These are phyloP conservation scores for Tragulus kanchil DNA, from an alignment of 2,113 vertebrate genomes.

Conservation along the genomic window DNA sequence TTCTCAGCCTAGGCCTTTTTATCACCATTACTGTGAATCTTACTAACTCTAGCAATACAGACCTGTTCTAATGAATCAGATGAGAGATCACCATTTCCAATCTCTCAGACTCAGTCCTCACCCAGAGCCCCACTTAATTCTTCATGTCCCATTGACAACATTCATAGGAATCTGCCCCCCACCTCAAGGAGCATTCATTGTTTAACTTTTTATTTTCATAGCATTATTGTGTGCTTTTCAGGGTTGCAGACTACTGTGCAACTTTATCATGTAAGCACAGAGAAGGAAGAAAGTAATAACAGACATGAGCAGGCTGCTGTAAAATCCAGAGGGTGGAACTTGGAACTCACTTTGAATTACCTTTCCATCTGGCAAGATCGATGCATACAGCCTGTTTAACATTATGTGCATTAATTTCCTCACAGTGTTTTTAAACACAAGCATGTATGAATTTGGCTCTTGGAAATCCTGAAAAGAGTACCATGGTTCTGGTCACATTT, in stretches of 20 bases:
- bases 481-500: background rate
- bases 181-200: conserved; percentile 57
- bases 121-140: background rate
- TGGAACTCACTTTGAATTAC: conserved; percentile 70
- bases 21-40: background rate
- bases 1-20: background rate
- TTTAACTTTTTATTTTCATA: conserved; percentile 82
- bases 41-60: background rate
- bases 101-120: background rate
- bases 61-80: background rate
- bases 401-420: conserved; percentile 39
- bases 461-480: background rate
- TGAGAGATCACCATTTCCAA: background rate
- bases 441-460: background rate
- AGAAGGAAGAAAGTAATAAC: conserved; percentile 75
- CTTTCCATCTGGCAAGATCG: conserved; percentile 63
- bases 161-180: background rate
- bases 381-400: conserved; percentile 55
- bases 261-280: conserved; percentile 78
- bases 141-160: background rate
- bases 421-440: background rate
- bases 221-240: conserved; percentile 72
- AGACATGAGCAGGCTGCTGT: conserved; percentile 33
- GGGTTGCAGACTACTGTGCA: conserved; percentile 72
- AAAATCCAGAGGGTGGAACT: conserved; percentile 72